Base-by-base conservation (phyloP, 1,140 invertebrate genomes). In the Branchinecta lynchi region DNA sequence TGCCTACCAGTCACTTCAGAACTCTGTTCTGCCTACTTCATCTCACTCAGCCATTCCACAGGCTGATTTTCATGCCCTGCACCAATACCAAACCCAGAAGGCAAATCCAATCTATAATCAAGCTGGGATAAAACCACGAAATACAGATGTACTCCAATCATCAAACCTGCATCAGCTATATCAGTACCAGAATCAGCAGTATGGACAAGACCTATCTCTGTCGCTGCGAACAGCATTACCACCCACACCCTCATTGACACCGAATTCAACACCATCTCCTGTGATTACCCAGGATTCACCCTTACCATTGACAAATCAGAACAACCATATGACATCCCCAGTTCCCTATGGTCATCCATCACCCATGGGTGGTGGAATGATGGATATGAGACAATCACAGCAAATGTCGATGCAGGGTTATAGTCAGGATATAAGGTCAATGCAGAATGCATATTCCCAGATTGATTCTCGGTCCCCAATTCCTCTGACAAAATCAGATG, bases 281-380 rank as follows among this genome's bases (percentile, higher is more conserved):
- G 51, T 60, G 12, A 60, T 60, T 60, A 60, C 12, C 17, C 51
- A 60, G 51, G 51, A 60, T 15, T 60, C 51, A 12, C 51, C 51
- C 12, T 60, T 60, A 60, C 17, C 51, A 60, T 6, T 60, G 51
- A 60, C 51, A 60, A 60, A 60, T 60, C 51, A 60, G 51, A 15
- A 12, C 51, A 12, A 60, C 12, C 51, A 60, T 60, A 60, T 15
- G 12, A 12, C 17, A 12, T 15, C 51, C 17, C 12, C 51, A 60
- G 51, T 12, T 12, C 12, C 12, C 17, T 60, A 15, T 20, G 51
- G 51, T 15, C 12, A 6, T 60, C 17, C 32, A 32, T 32, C 17
- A 60, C 12, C 12, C 17, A 60, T 60, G 51, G 51, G 17, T 60
- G 51, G 51, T 20, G 17, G 51, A 12, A 60, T 12, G 51, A 20